Evolutionary conservation across 2,113 vertebrate genomes (phyloP).

Genomic region (Urocolius indicus): DNA sequence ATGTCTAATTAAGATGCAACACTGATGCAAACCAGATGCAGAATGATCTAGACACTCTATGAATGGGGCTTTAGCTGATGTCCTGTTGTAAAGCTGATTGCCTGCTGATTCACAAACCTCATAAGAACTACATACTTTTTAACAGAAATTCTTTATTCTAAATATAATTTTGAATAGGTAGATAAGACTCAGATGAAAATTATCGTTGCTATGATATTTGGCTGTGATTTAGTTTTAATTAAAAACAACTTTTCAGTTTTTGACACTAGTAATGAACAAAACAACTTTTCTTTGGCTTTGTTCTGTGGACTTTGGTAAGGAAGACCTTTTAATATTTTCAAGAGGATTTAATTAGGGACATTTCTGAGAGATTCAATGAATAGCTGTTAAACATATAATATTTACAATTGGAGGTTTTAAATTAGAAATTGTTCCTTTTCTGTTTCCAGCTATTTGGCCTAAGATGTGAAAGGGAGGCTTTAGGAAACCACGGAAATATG

Average conservation of each 20-base stretch:
- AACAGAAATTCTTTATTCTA: neutral
- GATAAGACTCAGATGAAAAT: neutral
- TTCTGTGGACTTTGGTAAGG: neutral
- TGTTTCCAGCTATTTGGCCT: neutral
- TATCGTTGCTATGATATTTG: neutral
- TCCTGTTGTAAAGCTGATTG: neutral
- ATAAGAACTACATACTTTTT: neutral
- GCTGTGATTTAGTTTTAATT: neutral
- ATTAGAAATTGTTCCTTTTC: neutral
- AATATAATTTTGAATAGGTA: neutral
- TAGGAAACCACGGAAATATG: neutral
- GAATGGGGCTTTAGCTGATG: neutral
- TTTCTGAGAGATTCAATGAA: neutral
- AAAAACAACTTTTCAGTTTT: neutral
- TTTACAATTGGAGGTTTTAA: slow-evolving; percentile 9
- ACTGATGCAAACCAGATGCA: slow-evolving; percentile 19
- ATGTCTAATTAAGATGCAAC: slow-evolving; percentile 26
- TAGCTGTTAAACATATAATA: neutral
- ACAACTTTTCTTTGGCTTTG: neutral
- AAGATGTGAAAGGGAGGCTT: neutral
- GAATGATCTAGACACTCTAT: neutral
- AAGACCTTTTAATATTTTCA: slow-evolving; percentile 10
- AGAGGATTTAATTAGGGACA: neutral
- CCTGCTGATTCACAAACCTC: neutral
- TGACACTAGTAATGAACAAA: neutral